Evolutionary conservation across 2,888 invertebrate species (phyloP), one percentile per base, ranked within the genome.

Genomic region (Carcina quercana): DNA sequence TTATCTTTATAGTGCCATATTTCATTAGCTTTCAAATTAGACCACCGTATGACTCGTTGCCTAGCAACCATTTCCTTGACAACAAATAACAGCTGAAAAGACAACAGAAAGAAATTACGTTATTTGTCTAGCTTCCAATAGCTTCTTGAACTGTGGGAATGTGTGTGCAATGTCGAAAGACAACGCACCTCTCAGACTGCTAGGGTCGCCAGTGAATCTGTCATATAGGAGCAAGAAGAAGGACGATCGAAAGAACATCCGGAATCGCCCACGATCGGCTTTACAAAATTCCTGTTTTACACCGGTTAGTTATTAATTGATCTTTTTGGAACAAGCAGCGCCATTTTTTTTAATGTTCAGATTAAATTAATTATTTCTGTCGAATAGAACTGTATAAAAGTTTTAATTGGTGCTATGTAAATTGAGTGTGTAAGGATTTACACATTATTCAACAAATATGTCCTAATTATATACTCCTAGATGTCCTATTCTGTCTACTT

Each of bases 141-240:
- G n/a, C 11, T 24, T 38, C 28, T 30, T 34, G 40, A n/a, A n/a
- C n/a, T 19, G 36, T 42, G 59, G 60, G 42, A 37, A 65, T 65
- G 64, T 52, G 45, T 47, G 52, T 66, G 68, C 62, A 62, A 83
- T 82, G 82, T 82, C 83, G 50, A 82, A 80, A 54, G 82, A 83
- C 51, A 79, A 66, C 44, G 56, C 62, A 43, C 80, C 72, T 40
- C 50, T 83, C 43, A 69, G 83, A 43, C 62, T 83, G 32, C 56
- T 76, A 21, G 83, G 83, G 39, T 82, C 83, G 24, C 83, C 82
- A 38, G 80, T 83, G 34, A 82, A 82, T 46, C 58, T 83, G 19
- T 67, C 72, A 0, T 74, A 79, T 35, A 62, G 82, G 38, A 63
- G 59, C 43, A 82, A 80, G 52, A 82, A 72, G 43, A 78, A 72